Conservation (phyloP, 2,113 vertebrate species). For the Tychaedon coryphoeus region DNA sequence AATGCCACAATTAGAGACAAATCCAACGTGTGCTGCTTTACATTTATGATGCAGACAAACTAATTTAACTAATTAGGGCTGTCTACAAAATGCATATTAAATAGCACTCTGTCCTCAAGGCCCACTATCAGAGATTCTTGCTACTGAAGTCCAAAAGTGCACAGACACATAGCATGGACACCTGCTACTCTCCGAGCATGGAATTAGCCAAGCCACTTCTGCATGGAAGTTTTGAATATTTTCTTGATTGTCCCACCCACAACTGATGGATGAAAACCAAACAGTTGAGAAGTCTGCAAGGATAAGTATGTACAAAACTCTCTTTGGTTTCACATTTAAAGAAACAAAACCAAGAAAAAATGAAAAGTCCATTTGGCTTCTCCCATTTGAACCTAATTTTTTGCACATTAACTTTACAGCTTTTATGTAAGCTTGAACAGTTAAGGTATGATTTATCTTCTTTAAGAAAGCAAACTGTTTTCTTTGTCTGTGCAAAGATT, state of each 20-base stretch:
- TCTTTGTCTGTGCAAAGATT: neutral
- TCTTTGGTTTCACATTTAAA: neutral
- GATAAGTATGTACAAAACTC: neutral
- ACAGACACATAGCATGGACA: neutral
- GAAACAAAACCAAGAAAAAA: neutral
- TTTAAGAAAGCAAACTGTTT: neutral
- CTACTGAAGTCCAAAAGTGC: neutral
- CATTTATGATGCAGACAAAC: slow-evolving; percentile 39
- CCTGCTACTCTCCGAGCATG: neutral
- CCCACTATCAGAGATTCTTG: neutral
- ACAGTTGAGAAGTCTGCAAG: neutral
- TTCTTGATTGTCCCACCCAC: neutral
- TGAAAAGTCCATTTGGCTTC: neutral
- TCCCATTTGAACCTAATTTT: neutral
- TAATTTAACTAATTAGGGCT: slow-evolving; percentile 25
- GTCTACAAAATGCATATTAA: slow-evolving; percentile 10
- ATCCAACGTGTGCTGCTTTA: neutral
- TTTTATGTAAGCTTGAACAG: neutral
- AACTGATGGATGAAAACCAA: neutral
- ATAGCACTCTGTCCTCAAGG: neutral
- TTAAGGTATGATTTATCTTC: neutral
- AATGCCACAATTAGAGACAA: slow-evolving; percentile 41
- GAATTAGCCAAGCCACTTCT: neutral
- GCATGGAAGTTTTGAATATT: neutral
- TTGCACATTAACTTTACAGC: neutral